Percentiles rank a stretch among this genome's conserved stretches.
Conservation (phyloP, 2,797 vertebrate genomes). For the Platyrinchus mystaceus region DNA sequence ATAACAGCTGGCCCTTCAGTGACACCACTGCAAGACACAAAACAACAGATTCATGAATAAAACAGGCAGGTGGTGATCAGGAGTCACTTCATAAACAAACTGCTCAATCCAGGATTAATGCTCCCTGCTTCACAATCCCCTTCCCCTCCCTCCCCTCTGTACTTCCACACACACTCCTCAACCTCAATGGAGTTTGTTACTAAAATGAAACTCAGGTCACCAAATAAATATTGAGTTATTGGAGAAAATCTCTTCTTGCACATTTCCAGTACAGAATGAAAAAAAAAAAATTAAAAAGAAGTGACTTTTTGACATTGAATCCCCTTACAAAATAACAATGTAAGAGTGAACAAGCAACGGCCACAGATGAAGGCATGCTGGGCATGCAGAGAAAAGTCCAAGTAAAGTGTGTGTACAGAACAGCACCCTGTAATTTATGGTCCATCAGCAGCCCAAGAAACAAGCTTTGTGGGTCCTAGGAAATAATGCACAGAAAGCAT, state of each 20-base stretch:
- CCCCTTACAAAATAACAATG: neutral
- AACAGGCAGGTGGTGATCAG: neutral
- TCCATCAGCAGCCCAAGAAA: neutral
- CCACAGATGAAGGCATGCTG: neutral
- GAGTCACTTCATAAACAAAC: neutral
- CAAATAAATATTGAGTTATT: neutral
- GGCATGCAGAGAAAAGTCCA: neutral
- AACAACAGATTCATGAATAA: neutral
- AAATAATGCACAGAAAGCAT: neutral
- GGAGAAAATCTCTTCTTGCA: neutral
- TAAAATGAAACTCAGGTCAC: neutral
- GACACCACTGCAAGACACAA: constrained; percentile 39
- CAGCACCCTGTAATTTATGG: neutral
- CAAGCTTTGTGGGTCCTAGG: neutral
- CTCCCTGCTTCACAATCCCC: neutral
- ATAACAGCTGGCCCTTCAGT: neutral
- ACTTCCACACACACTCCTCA: neutral
- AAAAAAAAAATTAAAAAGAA: neutral
- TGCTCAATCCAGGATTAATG: neutral
- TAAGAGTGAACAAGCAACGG: neutral
- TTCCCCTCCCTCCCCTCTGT: neutral
- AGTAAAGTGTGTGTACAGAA: neutral
- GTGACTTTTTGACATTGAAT: neutral
- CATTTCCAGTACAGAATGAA: neutral
- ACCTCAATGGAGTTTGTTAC: neutral